phyloP scores from a whole-genome alignment of 2,888 invertebrate genomes.

The Clostera curtula region DNA sequence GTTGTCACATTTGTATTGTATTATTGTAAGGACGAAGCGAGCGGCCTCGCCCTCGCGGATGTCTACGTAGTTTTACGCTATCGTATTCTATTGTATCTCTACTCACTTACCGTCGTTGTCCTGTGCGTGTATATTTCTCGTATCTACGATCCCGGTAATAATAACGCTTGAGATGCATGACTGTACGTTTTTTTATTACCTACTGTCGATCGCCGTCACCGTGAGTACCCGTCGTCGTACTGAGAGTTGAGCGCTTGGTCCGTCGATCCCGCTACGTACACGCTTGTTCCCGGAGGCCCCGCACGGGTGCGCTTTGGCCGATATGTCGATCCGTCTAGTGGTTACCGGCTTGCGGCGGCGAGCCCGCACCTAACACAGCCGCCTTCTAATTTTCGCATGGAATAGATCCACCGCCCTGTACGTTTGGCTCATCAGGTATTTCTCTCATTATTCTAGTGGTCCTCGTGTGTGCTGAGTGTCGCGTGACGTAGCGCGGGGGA shows the following conservation, averaged over 20 bases:
- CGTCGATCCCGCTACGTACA: slow-evolving; percentile 73
- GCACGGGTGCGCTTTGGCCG: slow-evolving; percentile 72
- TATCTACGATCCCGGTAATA: slow-evolving; percentile 85
- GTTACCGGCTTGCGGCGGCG: slow-evolving; percentile 65
- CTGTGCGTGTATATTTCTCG: slow-evolving; percentile 75
- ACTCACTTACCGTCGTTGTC: slow-evolving; percentile 68
- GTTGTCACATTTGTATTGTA: slow-evolving; percentile 74
- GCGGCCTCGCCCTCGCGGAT: slow-evolving; percentile 61
- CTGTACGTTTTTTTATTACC: slow-evolving; percentile 84
- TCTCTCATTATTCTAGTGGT: slow-evolving; percentile 69
- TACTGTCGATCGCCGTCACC: slow-evolving; percentile 69
- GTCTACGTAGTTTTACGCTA: slow-evolving; percentile 71
- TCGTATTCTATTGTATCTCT: slow-evolving; percentile 62
- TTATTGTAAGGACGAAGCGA: slow-evolving; percentile 70
- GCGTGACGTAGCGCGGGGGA: slow-evolving; percentile 54
- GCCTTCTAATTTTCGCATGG: slow-evolving; percentile 74
- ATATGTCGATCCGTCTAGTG: slow-evolving; percentile 62
- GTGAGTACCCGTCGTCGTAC: slow-evolving; percentile 62
- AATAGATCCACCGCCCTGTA: slow-evolving; percentile 72
- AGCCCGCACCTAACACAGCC: slow-evolving; percentile 72
- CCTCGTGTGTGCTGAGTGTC: slow-evolving; percentile 69
- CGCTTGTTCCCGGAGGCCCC: slow-evolving; percentile 67
- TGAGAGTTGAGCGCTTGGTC: slow-evolving; percentile 71
- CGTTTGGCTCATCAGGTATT: slow-evolving; percentile 75
- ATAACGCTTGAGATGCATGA: slow-evolving; percentile 91